A percentile compares a stretch with the other conserved stretches of the same genome.
Evolutionary conservation across 2,888 invertebrate species (phyloP).

Genomic region (Epirrita christyi): DNA sequence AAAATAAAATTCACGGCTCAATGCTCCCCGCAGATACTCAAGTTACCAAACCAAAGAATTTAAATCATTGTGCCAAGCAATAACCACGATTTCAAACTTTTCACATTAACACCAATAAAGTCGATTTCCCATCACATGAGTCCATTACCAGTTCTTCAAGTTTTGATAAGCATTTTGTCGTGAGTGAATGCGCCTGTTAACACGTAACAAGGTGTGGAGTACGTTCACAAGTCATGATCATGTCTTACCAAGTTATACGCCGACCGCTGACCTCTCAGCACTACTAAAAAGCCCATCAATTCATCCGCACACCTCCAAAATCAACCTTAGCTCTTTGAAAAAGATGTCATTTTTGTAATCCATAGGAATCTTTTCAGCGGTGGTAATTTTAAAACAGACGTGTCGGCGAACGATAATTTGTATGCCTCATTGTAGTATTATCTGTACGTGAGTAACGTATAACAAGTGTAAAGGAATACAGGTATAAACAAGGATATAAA

Average conservation of each 20-base stretch:
- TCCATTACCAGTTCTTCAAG: conserved; percentile 58
- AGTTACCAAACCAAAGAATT: no score
- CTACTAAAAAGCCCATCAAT: conserved; percentile 59
- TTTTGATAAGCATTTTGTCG: conserved; percentile 82
- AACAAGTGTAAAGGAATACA: conserved; percentile 70
- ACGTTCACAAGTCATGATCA: conserved; percentile 79
- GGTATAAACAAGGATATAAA: conserved; percentile 73
- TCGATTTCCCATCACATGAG: conserved; percentile 58
- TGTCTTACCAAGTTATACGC: conserved; percentile 82
- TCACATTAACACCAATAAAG: conserved; percentile 32
- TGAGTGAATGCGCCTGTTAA: conserved; percentile 84
- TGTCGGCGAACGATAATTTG: conserved; percentile 82
- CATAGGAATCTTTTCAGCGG: conserved; percentile 47
- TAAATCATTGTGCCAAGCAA: no score
- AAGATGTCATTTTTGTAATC: conserved; percentile 39
- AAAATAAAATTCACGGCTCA: no score
- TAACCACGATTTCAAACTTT: conserved; percentile 53
- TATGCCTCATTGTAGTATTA: conserved; percentile 82
- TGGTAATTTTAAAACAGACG: conserved; percentile 59
- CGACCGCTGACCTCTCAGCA: conserved; percentile 75
- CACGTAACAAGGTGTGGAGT: conserved; percentile 84
- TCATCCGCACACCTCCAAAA: conserved; percentile 31
- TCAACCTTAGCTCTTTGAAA: conserved; percentile 39
- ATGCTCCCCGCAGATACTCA: no score
- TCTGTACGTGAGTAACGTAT: conserved; percentile 77